phyloP scores from a whole-genome alignment of 1,140 invertebrate species.

The Heliconius eleuchia region DNA sequence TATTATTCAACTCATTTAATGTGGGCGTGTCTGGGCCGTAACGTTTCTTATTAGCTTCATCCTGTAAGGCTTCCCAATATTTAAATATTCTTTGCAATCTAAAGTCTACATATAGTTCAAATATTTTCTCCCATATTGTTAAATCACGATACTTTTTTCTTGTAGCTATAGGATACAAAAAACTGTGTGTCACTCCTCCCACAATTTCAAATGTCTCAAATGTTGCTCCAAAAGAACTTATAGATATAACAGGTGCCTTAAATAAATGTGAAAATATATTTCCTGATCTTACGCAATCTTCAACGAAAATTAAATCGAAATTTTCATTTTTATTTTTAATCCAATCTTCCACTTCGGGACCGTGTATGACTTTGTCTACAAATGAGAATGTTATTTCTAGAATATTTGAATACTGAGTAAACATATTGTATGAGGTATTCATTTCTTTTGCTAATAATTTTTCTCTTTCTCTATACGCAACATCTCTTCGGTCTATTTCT shows the following conservation, averaged over 20 bases:
- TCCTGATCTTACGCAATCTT: conserved; percentile 36
- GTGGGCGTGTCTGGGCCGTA: conserved; percentile 67
- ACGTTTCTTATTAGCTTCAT: conserved; percentile 58
- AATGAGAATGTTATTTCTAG: background rate
- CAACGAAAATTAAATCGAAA: conserved; percentile 48
- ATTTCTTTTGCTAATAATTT: conserved; percentile 23
- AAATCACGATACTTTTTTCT: conserved; percentile 40
- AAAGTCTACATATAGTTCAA: conserved; percentile 31
- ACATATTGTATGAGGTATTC: conserved; percentile 14
- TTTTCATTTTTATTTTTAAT: conserved; percentile 30
- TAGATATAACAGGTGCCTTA: conserved; percentile 48
- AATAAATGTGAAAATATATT: conserved; percentile 44
- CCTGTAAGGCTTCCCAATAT: conserved; percentile 36
- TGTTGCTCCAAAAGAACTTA: conserved; percentile 46
- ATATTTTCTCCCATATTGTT: conserved; percentile 43
- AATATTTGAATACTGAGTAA: conserved; percentile 14
- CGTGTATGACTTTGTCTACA: background rate
- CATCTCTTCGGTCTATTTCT: conserved; percentile 55
- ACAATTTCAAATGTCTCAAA: conserved; percentile 37
- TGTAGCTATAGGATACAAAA: conserved; percentile 39
- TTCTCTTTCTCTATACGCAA: conserved; percentile 33
- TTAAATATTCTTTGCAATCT: conserved; percentile 8
- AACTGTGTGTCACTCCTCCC: conserved; percentile 41
- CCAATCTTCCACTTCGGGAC: conserved; percentile 36
- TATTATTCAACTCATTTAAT: conserved; percentile 69